Evolutionary conservation across 2,797 vertebrate genomes (phyloP).

Genomic region (Sebastes matsubarae): DNA sequence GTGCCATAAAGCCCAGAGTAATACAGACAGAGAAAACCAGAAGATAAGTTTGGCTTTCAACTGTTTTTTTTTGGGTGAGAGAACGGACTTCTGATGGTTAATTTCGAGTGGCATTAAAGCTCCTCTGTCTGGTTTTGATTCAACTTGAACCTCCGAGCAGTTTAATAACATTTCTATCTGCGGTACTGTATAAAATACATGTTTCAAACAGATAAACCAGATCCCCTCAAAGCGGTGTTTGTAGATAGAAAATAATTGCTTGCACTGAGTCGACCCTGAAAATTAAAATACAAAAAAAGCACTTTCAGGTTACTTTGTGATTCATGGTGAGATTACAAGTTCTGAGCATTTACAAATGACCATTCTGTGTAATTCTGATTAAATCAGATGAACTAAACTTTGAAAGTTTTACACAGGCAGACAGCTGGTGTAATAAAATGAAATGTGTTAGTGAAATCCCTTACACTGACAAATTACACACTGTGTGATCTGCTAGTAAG

Average conservation of each 20-base stretch:
- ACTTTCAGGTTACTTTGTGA: constrained; percentile 42
- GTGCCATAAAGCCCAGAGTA: not conserved
- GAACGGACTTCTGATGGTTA: constrained; percentile 12
- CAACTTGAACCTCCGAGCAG: constrained; percentile 46
- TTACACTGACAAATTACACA: constrained; percentile 3
- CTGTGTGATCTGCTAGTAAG: not conserved
- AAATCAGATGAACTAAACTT: constrained; percentile 27
- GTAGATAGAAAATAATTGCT: constrained; percentile 57
- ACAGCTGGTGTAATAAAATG: not conserved
- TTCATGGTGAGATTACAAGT: constrained; percentile 21
- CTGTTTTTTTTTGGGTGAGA: not conserved
- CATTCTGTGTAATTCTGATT: not conserved
- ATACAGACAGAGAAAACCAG: not conserved
- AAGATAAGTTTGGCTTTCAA: constrained; percentile 30
- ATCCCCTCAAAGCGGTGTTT: constrained; percentile 46
- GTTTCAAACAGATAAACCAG: constrained; percentile 26
- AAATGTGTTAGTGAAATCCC: not conserved
- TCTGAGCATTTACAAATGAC: constrained; percentile 30
- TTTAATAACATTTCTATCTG: constrained; percentile 39
- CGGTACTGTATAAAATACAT: constrained; percentile 28
- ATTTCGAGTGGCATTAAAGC: constrained; percentile 47
- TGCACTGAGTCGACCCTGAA: constrained; percentile 38
- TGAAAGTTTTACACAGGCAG: not conserved
- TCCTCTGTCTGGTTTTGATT: constrained; percentile 46
- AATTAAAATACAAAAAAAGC: constrained; percentile 43